Evolutionary conservation across 2,797 vertebrate species (phyloP).

Genomic region (Podarcis siculus): DNA sequence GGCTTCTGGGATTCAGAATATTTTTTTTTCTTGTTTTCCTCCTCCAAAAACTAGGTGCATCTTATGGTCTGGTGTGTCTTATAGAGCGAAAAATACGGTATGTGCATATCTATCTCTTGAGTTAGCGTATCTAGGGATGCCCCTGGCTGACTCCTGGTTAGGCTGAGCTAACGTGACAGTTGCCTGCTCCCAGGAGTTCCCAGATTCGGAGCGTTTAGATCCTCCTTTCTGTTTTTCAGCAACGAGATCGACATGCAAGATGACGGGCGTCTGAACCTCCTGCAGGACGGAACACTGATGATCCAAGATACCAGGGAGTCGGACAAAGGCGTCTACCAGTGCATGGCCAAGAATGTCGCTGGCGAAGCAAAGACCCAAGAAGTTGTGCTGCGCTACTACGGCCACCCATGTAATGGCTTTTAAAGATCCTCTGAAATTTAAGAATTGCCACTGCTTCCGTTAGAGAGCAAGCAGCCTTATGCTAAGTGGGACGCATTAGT

Average conservation of each 20-base stretch:
- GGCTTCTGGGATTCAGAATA: too few relatives aligned
- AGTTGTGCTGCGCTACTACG: slow-evolving; percentile 73
- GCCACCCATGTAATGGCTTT: slow-evolving; percentile 66
- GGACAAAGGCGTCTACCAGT: slow-evolving; percentile 77
- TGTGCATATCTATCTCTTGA: too few relatives aligned
- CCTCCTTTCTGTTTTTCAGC: slow-evolving; percentile 56
- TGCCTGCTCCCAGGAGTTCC: background rate
- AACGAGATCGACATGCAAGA: slow-evolving; percentile 77
- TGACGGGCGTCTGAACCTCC: slow-evolving; percentile 73
- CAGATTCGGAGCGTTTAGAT: background rate
- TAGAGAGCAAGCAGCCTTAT: background rate
- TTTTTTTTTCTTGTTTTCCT: too few relatives aligned
- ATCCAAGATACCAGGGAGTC: slow-evolving; percentile 80
- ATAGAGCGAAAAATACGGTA: too few relatives aligned
- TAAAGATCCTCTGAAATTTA: background rate
- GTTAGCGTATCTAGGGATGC: too few relatives aligned
- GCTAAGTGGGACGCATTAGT: too few relatives aligned
- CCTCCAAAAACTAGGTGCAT: too few relatives aligned
- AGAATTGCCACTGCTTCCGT: background rate
- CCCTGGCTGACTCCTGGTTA: background rate
- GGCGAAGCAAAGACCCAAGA: slow-evolving; percentile 78
- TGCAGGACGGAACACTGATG: slow-evolving; percentile 78
- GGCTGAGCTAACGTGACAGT: background rate
- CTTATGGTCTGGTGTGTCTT: too few relatives aligned
- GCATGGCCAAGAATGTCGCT: slow-evolving; percentile 78